Evolutionary conservation across 1,140 invertebrate species (phyloP), one percentile per base, ranked within the genome.

Genomic region (Bombus superbus): DNA sequence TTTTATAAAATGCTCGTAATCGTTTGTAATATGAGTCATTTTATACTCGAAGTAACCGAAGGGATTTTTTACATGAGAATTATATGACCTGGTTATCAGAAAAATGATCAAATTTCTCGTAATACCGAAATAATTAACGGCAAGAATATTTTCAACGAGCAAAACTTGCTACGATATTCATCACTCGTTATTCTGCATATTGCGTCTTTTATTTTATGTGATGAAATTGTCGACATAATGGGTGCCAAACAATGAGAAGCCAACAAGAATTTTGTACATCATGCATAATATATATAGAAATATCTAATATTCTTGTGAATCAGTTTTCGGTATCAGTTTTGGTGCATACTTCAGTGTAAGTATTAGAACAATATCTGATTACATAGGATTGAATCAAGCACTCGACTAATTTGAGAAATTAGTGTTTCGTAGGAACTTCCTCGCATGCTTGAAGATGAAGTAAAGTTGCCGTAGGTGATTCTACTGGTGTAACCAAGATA

Each of bases 391-490:
- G 18, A 53, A 53, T 53, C 47, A 53, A 53, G 47, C 18, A 53
- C 47, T 53, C 1, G 6, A n/a, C 35, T 83, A 77, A 66, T 68
- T 83, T 35, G 13, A 18, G 28, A 22, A 53, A 57, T 38, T 68
- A 76, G 62, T 42, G 13, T 68, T 53, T 76, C 62, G 81, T 83
- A 83, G 81, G 81, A 83, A 83, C 81, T 83, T 76, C 81, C 81
- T 83, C 81, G 81, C 81, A 83, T 38, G 35, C 28, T 66, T 57
- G 22, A 66, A 42, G 22, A 25, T 32, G n/a, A 64, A 64, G 4
- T 32, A 66, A 66, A 32, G n/a, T 64, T 64, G 13, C n/a, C 32
- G 5, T 15, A 64, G 13, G 6, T 32, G 13, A 64, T 62, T n/a
- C 59, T 10, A 62, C 28, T 11, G 11, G 28, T 64, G n/a, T 66